Percentiles rank a stretch among this genome's conserved stretches.
phyloP scores from a whole-genome alignment of 2,797 vertebrate species.

The Limnodromus scolopaceus region DNA sequence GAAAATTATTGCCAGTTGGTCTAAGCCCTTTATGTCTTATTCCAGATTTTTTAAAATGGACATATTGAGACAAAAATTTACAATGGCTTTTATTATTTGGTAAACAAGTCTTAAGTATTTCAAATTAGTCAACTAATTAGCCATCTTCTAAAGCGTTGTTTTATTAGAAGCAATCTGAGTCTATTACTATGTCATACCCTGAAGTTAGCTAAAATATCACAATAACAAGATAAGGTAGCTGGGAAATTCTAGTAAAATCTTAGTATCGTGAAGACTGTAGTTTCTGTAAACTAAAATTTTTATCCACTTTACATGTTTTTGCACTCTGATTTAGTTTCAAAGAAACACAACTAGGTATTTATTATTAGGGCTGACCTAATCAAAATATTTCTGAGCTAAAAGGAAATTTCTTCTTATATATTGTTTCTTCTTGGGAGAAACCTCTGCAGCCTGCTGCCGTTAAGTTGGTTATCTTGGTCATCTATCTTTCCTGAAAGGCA shows the following conservation, averaged over 20 bases:
- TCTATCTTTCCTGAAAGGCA: not conserved
- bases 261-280: not conserved
- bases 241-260: not conserved
- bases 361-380: not conserved
- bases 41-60: not conserved
- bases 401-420: not conserved
- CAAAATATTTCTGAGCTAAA: not conserved
- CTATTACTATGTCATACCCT: not conserved
- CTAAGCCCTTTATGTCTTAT: not conserved
- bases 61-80: not conserved
- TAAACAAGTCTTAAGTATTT: not conserved
- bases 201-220: not conserved
- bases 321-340: not conserved
- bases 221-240: not conserved
- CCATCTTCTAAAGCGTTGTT: not conserved
- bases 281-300: not conserved
- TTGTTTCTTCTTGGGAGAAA: not conserved
- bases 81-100: not conserved
- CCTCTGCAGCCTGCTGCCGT: fast-evolving
- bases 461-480: not conserved
- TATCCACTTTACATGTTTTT: not conserved
- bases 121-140: not conserved
- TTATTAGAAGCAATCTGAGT: not conserved
- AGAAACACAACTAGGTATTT: not conserved
- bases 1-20: not conserved